Percentiles rank a stretch among this genome's conserved stretches.
phyloP scores from a whole-genome alignment of 2,113 vertebrate genomes.

The Butastur rufipennis region DNA sequence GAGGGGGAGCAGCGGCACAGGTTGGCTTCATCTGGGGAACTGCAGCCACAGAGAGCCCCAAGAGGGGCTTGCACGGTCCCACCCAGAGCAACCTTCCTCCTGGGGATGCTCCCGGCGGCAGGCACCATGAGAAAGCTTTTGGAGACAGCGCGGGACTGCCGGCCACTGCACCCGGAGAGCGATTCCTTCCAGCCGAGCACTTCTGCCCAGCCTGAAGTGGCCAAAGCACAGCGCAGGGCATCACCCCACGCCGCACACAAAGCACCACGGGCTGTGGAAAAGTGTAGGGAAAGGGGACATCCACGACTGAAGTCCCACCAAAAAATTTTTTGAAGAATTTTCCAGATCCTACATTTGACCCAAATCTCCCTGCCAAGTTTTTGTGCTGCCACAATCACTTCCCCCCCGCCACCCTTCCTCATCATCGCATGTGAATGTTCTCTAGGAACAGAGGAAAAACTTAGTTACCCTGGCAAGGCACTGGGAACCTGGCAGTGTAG shows the following conservation, averaged over 20 bases:
- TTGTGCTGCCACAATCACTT: not conserved
- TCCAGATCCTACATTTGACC: not conserved
- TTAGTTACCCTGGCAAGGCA: not conserved
- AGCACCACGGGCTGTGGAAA: not conserved
- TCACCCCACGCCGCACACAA: too few species aligned
- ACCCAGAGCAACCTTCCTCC: too few species aligned
- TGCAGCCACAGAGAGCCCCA: not conserved
- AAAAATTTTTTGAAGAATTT: not conserved
- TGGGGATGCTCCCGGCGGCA: not conserved
- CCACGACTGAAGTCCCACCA: not conserved
- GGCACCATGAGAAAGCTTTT: accelerated
- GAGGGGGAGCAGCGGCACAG: not conserved
- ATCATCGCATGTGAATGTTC: not conserved
- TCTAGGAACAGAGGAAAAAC: not conserved
- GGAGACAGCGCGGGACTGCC: not conserved
- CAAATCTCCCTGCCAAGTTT: not conserved
- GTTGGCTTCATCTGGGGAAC: not conserved
- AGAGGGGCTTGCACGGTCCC: too few species aligned
- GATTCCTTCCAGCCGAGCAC: not conserved
- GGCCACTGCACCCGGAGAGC: not conserved
- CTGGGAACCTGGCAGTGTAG: not conserved
- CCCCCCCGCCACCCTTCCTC: too few species aligned
- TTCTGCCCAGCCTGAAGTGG: not conserved
- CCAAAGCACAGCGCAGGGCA: not conserved
- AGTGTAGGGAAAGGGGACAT: not conserved